phyloP scores from a whole-genome alignment of 2,888 invertebrate species.

The Agonopterix arenella region DNA sequence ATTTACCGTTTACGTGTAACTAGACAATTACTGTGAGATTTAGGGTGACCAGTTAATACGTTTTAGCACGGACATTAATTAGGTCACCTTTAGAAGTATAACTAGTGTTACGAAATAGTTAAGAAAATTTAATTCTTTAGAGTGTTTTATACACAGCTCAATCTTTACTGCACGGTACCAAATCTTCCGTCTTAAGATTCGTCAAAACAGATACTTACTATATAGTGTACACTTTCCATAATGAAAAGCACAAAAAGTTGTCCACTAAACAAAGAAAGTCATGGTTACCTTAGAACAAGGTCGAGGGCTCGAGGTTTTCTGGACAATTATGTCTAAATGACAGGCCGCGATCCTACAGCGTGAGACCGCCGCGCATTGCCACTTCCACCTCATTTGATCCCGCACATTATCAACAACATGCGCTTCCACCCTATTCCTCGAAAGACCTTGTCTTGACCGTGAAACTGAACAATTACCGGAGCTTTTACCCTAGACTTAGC shows the following conservation, averaged over 20 bases:
- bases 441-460: conserved; percentile 65
- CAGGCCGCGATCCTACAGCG: conserved; percentile 29
- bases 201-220: no score
- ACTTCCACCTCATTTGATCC: conserved; percentile 20
- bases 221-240: no score
- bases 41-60: no score
- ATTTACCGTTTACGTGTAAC: no score
- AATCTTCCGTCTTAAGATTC: no score
- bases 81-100: not conserved
- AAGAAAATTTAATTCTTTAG: no score
- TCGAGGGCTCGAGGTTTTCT: conserved; percentile 34
- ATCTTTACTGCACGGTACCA: no score
- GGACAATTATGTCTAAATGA: conserved; percentile 47
- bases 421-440: conserved; percentile 16
- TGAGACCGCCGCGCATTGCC: conserved; percentile 26
- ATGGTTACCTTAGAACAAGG: conserved; percentile 19
- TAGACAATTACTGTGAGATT: no score
- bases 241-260: not conserved
- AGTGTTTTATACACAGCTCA: no score
- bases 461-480: conserved; percentile 30
- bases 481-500: conserved; percentile 12
- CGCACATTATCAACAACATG: conserved; percentile 20
- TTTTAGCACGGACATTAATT: not conserved
- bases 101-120: no score
- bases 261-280: conserved; percentile 6